Percentiles rank a stretch among this genome's conserved stretches.
phyloP scores from a whole-genome alignment of 1,140 invertebrate species.

The Oscheius sp. region DNA sequence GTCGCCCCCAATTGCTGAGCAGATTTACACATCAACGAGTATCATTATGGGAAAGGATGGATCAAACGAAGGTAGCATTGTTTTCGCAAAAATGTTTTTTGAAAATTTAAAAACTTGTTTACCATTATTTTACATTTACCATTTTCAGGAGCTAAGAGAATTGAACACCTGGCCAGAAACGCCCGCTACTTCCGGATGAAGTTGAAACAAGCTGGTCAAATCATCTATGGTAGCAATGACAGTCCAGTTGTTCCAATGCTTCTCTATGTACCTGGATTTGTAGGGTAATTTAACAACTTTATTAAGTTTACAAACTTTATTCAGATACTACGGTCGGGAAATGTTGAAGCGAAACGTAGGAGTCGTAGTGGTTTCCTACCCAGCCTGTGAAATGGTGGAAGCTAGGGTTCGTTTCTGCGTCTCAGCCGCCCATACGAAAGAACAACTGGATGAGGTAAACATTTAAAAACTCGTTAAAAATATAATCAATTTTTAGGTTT shows the following conservation, averaged over 20 bases:
- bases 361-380: conserved; percentile 92
- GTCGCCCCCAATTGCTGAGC: conserved; percentile 82
- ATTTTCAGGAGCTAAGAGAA: conserved; percentile 69
- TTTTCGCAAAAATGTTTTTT: conserved; percentile 31
- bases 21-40: conserved; percentile 82
- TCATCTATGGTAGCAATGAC: conserved; percentile 91
- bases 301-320: conserved; percentile 35
- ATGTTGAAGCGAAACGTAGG: conserved; percentile 80
- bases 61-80: conserved; percentile 69
- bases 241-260: conserved; percentile 94
- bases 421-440: conserved; percentile 89
- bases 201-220: conserved; percentile 85
- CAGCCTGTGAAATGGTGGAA: conserved; percentile 88
- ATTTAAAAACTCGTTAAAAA: not conserved
- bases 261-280: conserved; percentile 89
- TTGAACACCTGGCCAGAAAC: conserved; percentile 77
- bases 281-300: conserved; percentile 38
- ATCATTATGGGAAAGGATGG: conserved; percentile 84
- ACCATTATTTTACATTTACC: not conserved
- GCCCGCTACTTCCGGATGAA: conserved; percentile 81
- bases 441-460: conserved; percentile 82
- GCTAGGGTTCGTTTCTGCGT: conserved; percentile 82
- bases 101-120: not conserved
- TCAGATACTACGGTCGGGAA: conserved; percentile 78
- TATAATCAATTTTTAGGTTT: conserved; percentile 29